phyloP scores from a whole-genome alignment of 2,888 invertebrate species.

The Psylliodes chrysocephalus region DNA sequence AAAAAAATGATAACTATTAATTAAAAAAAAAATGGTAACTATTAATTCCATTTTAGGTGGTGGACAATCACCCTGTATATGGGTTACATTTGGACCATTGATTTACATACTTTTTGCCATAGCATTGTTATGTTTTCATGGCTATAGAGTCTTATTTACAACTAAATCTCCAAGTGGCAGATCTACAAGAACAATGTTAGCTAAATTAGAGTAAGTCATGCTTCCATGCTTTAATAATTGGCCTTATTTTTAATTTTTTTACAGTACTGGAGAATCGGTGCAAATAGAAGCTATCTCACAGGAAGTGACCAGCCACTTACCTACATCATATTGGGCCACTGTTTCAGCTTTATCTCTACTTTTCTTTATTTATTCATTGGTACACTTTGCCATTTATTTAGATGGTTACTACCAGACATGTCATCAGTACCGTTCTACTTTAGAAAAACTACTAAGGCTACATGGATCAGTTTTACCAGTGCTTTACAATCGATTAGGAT shows the following conservation, averaged over 20 bases:
- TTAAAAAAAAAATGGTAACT: background rate
- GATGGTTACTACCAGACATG: slow-evolving; percentile 83
- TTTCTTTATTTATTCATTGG: slow-evolving; percentile 73
- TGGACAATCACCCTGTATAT: slow-evolving; percentile 72
- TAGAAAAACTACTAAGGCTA: slow-evolving; percentile 70
- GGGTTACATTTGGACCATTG: slow-evolving; percentile 75
- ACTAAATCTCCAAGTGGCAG: slow-evolving; percentile 56
- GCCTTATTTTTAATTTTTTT: slow-evolving; percentile 56
- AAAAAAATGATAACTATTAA: slow-evolving; percentile 13
- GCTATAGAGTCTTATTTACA: slow-evolving; percentile 69
- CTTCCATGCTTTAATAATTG: too few species aligned
- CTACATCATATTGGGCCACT: slow-evolving; percentile 75
- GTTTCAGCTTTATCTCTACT: slow-evolving; percentile 71
- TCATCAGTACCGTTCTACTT: slow-evolving; percentile 75
- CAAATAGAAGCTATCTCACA: slow-evolving; percentile 72
- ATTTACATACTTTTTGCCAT: slow-evolving; percentile 72
- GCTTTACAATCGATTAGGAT: slow-evolving; percentile 74
- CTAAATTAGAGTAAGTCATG: slow-evolving; percentile 57
- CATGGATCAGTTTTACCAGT: slow-evolving; percentile 70
- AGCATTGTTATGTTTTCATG: slow-evolving; percentile 75
- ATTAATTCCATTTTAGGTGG: slow-evolving; percentile 66
- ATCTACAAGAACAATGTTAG: slow-evolving; percentile 59
- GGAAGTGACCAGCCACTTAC: slow-evolving; percentile 69
- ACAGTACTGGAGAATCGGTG: slow-evolving; percentile 75
- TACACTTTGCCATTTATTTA: slow-evolving; percentile 76